phyloP scores from a whole-genome alignment of 2,113 vertebrate species.

The Microtus richardsoni region DNA sequence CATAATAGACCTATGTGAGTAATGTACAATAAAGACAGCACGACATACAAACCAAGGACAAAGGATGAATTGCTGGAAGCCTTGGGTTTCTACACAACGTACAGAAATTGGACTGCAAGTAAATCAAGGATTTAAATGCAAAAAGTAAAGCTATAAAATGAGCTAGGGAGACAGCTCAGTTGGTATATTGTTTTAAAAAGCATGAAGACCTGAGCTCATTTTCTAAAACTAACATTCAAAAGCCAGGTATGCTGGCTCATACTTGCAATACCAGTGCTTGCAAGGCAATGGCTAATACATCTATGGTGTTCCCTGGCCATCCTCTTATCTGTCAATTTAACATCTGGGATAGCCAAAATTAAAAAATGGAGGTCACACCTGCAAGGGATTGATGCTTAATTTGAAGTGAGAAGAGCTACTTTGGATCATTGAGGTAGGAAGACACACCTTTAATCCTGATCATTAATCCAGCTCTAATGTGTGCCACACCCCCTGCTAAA shows the following conservation, averaged over 20 bases:
- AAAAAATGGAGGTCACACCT: neutral
- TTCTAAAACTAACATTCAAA: neutral
- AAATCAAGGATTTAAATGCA: neutral
- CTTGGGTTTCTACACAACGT: conserved; percentile 21
- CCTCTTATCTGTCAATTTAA: neutral
- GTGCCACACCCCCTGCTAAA: neutral
- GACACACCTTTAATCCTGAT: neutral
- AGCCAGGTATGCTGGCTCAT: neutral
- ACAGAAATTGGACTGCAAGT: conserved; percentile 12
- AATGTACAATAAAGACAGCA: neutral
- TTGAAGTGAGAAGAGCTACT: neutral
- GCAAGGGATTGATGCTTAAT: neutral
- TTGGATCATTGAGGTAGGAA: neutral
- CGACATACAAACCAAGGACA: conserved; percentile 43
- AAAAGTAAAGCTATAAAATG: conserved; percentile 20
- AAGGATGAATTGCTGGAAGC: neutral
- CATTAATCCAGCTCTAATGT: neutral
- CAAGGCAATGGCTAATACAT: neutral
- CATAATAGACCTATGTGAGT: conserved; percentile 4
- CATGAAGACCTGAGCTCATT: neutral
- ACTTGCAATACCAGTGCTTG: neutral
- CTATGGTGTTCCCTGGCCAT: neutral
- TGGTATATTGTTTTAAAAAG: too few relatives aligned
- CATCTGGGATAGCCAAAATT: neutral
- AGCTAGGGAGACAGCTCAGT: neutral